A percentile compares a stretch with the other conserved stretches of the same genome.
These are phyloP conservation scores for Tethea ocularis DNA, from an alignment of 2,888 invertebrate genomes.

Conservation along the genomic window DNA sequence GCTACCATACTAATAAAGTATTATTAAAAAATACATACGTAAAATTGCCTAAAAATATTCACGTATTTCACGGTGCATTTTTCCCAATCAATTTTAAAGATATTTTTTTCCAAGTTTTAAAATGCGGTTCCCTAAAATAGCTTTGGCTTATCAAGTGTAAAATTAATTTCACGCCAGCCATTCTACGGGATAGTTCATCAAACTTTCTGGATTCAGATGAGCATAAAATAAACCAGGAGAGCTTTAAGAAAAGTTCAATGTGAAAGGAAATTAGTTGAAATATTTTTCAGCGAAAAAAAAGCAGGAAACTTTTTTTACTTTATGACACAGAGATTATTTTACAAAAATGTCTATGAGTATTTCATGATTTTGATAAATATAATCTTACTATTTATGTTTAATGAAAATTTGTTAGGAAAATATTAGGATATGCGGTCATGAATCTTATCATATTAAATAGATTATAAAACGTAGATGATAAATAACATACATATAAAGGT, in stretches of 20 bases:
- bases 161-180: constrained; percentile 62
- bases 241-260: constrained; percentile 38
- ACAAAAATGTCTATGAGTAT: too few relatives aligned
- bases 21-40: neutral
- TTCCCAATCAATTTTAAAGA: neutral
- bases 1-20: too few relatives aligned
- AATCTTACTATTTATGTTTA: too few relatives aligned
- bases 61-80: neutral
- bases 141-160: constrained; percentile 59
- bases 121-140: constrained; percentile 32
- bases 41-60: neutral
- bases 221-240: constrained; percentile 56
- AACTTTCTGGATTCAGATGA: constrained; percentile 58
- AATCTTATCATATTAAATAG: too few relatives aligned
- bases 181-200: constrained; percentile 61
- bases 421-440: too few relatives aligned
- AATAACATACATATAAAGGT: too few relatives aligned
- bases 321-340: neutral
- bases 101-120: constrained; percentile 20
- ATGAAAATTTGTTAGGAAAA: too few relatives aligned
- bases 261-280: constrained; percentile 37
- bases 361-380: too few relatives aligned
- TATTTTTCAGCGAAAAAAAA: constrained; percentile 20
- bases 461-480: too few relatives aligned
- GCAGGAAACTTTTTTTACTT: neutral